Evolutionary conservation across 2,888 invertebrate genomes (phyloP), one percentile per base, ranked within the genome.

Genomic region (Tetranychus truncatus): DNA sequence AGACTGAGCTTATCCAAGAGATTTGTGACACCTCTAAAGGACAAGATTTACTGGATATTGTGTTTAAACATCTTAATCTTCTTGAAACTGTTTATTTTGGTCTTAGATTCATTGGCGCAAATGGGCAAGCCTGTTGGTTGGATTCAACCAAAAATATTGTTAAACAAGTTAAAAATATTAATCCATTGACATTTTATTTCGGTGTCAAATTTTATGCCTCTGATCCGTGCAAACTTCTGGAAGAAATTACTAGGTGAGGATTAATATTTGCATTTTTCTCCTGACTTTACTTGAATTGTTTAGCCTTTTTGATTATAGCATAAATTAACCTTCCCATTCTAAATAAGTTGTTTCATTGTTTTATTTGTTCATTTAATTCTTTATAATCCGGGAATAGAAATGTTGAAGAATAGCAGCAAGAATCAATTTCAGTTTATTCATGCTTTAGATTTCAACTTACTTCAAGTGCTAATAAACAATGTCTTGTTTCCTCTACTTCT

Each of bases 191-290:
- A 76, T 88, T 95, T 80, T 95, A 95, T 84, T 95, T 96, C 82
- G 94, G 95, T 76, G 94, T 96, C 78, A 95, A 95, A 84, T 96
- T 95, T 84, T 96, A 96, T 84, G 93, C 95, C 3, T 92, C 92
- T 1, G 95, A 96, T 85, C 95, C 95, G 1, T 95, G 95, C 85
- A 95, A 95, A 83, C 86, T 96, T 77, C 86, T 92, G 77, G 95
- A 95, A 85, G 95, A 96, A 86, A 94, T 95, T 81, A 95, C 95
- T 76, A 88, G 94, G 93, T 93, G 34, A 34, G 34, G 34, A 34
- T 34, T 34, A 34, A 5, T 34, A 85, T 83, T 44, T 73, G 66
- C 65, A 65, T 3, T 34, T 66, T 24, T 66, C 44, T 9, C 20
- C 45, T 66, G 24, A 73, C 15, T n/a, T 11, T n/a, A 2, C 4